Base-by-base conservation (phyloP, 35 echinoderm and acorn worm genomes). In the Ptychodera flava region DNA sequence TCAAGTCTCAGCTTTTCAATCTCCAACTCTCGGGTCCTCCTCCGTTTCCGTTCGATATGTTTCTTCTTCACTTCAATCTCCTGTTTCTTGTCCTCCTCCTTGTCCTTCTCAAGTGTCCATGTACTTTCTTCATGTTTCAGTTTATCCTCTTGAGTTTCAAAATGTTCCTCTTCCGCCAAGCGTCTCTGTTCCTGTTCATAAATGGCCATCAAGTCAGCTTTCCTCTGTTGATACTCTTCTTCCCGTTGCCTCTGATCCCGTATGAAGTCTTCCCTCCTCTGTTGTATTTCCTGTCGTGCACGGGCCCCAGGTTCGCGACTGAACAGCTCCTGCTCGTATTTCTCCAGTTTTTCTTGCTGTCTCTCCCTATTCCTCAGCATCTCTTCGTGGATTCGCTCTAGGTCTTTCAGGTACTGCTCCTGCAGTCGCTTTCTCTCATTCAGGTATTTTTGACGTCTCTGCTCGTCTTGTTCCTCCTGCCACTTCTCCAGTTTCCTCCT, bases 391-490 rank as follows among this genome's bases (percentile, higher is more conserved):
- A 91, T 91, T 29, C 37, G 82, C 85, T 97, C 77, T 10, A 97
- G 78, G 16, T 88, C 87, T 76, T 81, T 85, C 35, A 91, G 86
- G 36, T 93, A 84, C 79, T 97, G 87, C 27, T 93, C 89, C 32
- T 84, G 31, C 10, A 97, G 81, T 84, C 90, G 76, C 77, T 93
- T 84, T 76, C 93, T 91, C 30, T 97, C 95, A 80, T 91, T 92
- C 32, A 86, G 87, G 35, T 97, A 97, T 77, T 93, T 87, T 35
- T 93, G 89, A 52, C 89, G 86, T 64, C 91, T 78, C 36, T 90
- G 36, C 32, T 87, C 85, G 31, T 97, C 95, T 81, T 97, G 95
- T 80, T 97, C 95, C 77, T 87, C 87, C 36, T 97, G 92, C 95
- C 95, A 97, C 76, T 83, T 88, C 77, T 97, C 95, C 15, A 97